Percentiles rank a stretch among this genome's conserved stretches.
Evolutionary conservation across 2,888 invertebrate genomes (phyloP).

Genomic region (Diarsia rubi): DNA sequence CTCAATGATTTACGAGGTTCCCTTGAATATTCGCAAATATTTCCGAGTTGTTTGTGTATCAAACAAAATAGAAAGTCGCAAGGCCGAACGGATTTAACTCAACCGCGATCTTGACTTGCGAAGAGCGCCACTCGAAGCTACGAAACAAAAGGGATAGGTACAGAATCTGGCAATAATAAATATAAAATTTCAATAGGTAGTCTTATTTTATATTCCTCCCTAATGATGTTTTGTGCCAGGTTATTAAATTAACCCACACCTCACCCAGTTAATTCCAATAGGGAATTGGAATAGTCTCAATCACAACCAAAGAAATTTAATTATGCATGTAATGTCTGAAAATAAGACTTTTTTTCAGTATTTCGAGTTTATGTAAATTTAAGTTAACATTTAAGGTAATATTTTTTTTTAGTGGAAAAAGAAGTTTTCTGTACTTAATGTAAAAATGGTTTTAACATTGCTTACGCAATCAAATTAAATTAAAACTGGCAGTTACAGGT

Average conservation of each 20-base stretch:
- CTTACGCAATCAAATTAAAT: too few relatives aligned
- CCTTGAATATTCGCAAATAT: slow-evolving; percentile 44
- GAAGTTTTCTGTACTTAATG: too few relatives aligned
- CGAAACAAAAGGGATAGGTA: slow-evolving; percentile 38
- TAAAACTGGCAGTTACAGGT: neutral
- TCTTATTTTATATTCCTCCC: neutral
- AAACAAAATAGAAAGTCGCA: slow-evolving; percentile 71
- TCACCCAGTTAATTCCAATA: neutral
- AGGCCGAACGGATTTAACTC: slow-evolving; percentile 65
- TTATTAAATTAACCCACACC: neutral
- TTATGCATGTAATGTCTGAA: neutral
- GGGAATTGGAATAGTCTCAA: neutral
- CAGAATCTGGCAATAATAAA: neutral
- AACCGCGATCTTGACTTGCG: slow-evolving; percentile 65
- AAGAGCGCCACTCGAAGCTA: slow-evolving; percentile 39
- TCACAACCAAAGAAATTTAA: neutral
- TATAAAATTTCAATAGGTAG: neutral
- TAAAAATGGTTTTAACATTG: neutral
- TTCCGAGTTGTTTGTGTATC: slow-evolving; percentile 46
- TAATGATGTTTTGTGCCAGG: neutral
- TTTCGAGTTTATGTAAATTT: too few relatives aligned
- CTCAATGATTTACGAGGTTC: slow-evolving; percentile 26
- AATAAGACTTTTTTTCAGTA: neutral
- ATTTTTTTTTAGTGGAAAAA: too few relatives aligned
- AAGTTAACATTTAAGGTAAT: too few relatives aligned